Base-by-base conservation (phyloP, 2,113 vertebrate genomes). In the Tretioscincus oriximinensis region DNA sequence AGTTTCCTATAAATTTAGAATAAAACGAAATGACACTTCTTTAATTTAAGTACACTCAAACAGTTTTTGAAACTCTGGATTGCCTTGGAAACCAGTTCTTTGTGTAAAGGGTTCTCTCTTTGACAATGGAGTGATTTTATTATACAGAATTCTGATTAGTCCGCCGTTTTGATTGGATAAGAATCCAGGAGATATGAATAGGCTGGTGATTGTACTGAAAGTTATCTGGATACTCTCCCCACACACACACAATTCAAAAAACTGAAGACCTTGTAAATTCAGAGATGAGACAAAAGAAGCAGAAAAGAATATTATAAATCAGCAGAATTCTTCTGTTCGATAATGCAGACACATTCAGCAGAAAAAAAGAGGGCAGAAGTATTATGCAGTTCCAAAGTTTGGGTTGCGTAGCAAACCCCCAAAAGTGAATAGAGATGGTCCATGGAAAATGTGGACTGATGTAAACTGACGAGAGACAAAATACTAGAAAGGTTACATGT, bases 81-180 rank as follows among this genome's bases (percentile, higher is more conserved):
- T 89, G 78, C 86, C 88, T 89, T 86, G 87, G 87, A 90, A 90
- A 92, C 82, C 7, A 49, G 72, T 77, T 58, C 67, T 88, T 91
- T 89, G 82, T 76, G 75, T 81, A 81, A 89, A 73, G 83, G 68
- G 84, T 84, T 83, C 88, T 84, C 69, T 87, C 68, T 84, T 89
- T 86, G 90, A 93, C 84, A 88, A 83, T 49, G 85, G 77, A 85
- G 84, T 49, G 58, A 77, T 83, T 58, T 91, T 81, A 90, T 88
- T 83, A 85, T 81, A 61, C 73, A 85, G 45, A 84, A 68, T 85
- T 82, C 83, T 77, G 83, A 86, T 89, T 88, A 76, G n/a, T 76
- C 79, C 64, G 81, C 87, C 86, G 84, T 86, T 85, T 88, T 81
- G 78, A 84, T 88, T 84, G 76, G 29, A 88, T 86, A 88, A 88